These are phyloP conservation scores for Mohoua ochrocephala DNA, from an alignment of 2,113 vertebrate genomes.

Conservation along the genomic window DNA sequence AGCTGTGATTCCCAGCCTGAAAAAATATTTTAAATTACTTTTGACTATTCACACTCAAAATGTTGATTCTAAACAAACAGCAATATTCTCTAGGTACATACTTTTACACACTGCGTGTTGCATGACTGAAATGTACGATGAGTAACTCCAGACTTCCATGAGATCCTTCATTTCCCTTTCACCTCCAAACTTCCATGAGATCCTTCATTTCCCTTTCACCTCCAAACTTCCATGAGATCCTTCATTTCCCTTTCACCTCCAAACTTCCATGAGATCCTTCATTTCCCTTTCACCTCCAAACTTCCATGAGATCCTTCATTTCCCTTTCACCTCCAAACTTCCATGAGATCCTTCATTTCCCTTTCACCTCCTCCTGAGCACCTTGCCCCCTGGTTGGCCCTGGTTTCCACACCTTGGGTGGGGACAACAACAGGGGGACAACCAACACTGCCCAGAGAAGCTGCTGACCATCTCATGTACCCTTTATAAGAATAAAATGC, in stretches of 20 bases:
- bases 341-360: background rate
- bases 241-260: background rate
- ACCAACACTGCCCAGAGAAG: background rate
- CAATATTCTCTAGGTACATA: background rate
- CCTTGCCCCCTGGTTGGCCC: background rate
- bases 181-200: background rate
- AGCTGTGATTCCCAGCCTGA: background rate
- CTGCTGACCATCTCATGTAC: background rate
- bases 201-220: background rate
- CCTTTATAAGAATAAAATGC: background rate
- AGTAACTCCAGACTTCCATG: background rate
- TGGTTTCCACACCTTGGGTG: background rate
- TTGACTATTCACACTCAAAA: background rate
- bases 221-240: background rate
- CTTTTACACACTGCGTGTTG: rapidly evolving
- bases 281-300: background rate
- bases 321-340: no score
- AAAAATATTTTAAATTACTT: background rate
- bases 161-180: background rate
- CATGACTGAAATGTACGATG: background rate
- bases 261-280: background rate
- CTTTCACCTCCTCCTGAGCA: background rate
- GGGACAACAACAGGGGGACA: background rate
- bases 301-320: background rate
- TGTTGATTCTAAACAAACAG: background rate